These are phyloP conservation scores for Lagodon rhomboides DNA, from an alignment of 2,797 vertebrate species.

Conservation along the genomic window DNA sequence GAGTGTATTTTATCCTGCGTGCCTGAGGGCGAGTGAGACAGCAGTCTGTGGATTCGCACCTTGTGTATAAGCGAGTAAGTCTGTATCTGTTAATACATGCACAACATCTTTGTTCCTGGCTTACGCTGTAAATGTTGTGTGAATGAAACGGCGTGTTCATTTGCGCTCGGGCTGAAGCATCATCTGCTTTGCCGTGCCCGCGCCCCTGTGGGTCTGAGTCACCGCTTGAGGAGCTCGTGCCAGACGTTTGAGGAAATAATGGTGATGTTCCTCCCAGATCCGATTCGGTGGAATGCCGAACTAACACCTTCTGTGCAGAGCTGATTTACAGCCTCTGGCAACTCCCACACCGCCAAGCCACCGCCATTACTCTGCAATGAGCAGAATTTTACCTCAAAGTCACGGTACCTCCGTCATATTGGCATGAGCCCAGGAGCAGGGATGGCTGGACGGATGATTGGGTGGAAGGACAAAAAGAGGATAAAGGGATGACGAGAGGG, in stretches of 20 bases:
- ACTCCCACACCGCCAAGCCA: slow-evolving; percentile 16
- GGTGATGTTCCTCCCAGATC: slow-evolving; percentile 44
- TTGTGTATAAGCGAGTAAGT: slow-evolving; percentile 22
- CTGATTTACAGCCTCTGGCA: slow-evolving; percentile 47
- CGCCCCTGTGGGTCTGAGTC: slow-evolving; percentile 59
- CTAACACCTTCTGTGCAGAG: slow-evolving; percentile 36
- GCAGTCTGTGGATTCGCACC: slow-evolving; percentile 16
- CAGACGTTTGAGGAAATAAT: slow-evolving; percentile 59
- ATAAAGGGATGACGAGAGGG: background rate
- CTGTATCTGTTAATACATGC: slow-evolving; percentile 14
- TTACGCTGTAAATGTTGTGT: slow-evolving; percentile 13
- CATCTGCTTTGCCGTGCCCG: slow-evolving; percentile 32
- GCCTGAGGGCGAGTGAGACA: slow-evolving; percentile 31
- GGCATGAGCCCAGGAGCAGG: slow-evolving; percentile 26
- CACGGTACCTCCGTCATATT: slow-evolving; percentile 23
- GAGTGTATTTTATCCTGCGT: slow-evolving; percentile 17
- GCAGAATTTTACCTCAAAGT: slow-evolving; percentile 50
- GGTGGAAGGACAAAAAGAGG: background rate
- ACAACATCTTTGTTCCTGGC: slow-evolving; percentile 15
- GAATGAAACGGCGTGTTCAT: slow-evolving; percentile 46
- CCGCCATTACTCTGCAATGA: slow-evolving; percentile 44
- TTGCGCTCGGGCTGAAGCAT: slow-evolving; percentile 24
- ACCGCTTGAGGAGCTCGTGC: slow-evolving; percentile 48
- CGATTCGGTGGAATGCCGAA: slow-evolving; percentile 44
- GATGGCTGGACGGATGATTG: background rate